Evolutionary conservation across 2,888 invertebrate genomes (phyloP).

Genomic region (Herminia tarsipennalis): DNA sequence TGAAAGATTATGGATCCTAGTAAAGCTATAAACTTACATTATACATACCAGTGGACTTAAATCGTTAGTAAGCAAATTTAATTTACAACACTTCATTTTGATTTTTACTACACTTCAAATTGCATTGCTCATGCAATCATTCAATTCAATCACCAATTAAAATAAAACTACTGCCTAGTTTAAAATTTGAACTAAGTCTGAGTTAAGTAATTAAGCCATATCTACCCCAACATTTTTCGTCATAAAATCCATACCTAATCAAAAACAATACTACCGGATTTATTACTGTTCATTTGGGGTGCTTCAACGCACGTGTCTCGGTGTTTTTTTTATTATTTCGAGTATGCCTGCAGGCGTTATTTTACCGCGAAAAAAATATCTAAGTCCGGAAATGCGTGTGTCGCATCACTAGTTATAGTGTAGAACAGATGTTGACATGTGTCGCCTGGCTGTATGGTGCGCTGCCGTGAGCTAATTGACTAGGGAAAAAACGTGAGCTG

Average conservation of each 20-base stretch:
- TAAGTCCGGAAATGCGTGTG: slow-evolving; percentile 74
- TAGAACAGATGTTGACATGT: slow-evolving; percentile 83
- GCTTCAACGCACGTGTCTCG: slow-evolving; percentile 52
- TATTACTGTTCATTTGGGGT: slow-evolving; percentile 46
- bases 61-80: too few species aligned
- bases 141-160: neutral
- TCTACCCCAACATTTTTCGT: slow-evolving; percentile 6
- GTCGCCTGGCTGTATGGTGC: slow-evolving; percentile 62
- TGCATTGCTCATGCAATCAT: too few species aligned
- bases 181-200: slow-evolving; percentile 1
- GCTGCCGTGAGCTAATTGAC: slow-evolving; percentile 75
- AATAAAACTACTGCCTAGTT: neutral
- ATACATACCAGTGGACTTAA: too few species aligned
- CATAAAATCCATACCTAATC: slow-evolving; percentile 16
- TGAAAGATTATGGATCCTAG: too few species aligned
- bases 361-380: slow-evolving; percentile 71
- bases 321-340: slow-evolving; percentile 46
- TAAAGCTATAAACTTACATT: too few species aligned
- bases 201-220: slow-evolving; percentile 14
- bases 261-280: slow-evolving; percentile 33
- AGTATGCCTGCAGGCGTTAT: slow-evolving; percentile 67
- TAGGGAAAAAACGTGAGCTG: slow-evolving; percentile 69
- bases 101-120: too few species aligned
- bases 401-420: slow-evolving; percentile 73
- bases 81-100: too few species aligned